Percentiles rank a stretch among this genome's conserved stretches.
Evolutionary conservation across 2,797 vertebrate species (phyloP).

Genomic region (Erithacus rubecula): DNA sequence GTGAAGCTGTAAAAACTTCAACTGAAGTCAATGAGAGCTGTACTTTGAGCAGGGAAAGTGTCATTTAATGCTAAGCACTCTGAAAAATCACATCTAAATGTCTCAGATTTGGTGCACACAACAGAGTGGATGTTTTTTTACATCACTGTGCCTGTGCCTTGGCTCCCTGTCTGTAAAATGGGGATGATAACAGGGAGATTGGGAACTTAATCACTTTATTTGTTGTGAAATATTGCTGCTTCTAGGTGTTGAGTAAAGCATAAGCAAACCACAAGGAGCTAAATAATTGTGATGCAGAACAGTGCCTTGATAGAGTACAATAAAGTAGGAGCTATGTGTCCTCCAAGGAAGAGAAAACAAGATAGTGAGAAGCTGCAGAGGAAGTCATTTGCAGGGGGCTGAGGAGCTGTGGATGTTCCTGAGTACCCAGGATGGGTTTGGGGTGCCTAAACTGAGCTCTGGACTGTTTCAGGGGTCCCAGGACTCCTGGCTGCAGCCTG

Average conservation of each 20-base stretch:
- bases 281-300: slow-evolving; percentile 19
- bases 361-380: background rate
- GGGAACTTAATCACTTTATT: slow-evolving; percentile 32
- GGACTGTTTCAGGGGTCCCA: background rate
- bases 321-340: background rate
- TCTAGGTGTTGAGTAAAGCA: background rate
- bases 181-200: background rate
- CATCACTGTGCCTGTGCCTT: background rate
- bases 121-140: slow-evolving; percentile 1
- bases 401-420: background rate
- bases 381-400: background rate
- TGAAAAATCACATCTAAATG: slow-evolving; percentile 29
- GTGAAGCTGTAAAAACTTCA: slow-evolving; percentile 51
- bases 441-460: background rate
- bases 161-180: background rate
- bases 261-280: background rate
- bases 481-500: background rate
- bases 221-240: slow-evolving; percentile 31
- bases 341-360: background rate
- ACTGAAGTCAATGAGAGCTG: background rate
- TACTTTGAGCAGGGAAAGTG: slow-evolving; percentile 36
- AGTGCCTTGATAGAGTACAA: background rate
- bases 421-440: accelerated
- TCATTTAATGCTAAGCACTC: slow-evolving; percentile 48
- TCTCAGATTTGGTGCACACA: background rate